Percentiles rank a stretch among this genome's conserved stretches.
These are phyloP conservation scores for Chaetodon auriga DNA, from an alignment of 2,113 vertebrate species.

Conservation along the genomic window DNA sequence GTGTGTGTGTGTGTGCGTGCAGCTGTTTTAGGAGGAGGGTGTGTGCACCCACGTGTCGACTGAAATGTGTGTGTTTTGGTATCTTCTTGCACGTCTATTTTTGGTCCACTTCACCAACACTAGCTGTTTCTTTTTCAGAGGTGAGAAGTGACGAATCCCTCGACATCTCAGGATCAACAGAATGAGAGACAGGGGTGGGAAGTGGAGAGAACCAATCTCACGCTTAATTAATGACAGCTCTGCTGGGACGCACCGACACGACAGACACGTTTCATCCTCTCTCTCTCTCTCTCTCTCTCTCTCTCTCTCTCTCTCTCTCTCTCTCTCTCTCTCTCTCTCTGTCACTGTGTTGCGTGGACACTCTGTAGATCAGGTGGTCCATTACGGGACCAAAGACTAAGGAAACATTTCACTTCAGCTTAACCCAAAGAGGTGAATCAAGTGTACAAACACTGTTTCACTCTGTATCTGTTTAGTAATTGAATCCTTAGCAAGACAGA, in stretches of 20 bases:
- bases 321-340: conserved; percentile 21
- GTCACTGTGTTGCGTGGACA: conserved; percentile 15
- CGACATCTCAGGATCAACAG: conserved; percentile 52
- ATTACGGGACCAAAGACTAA: background rate
- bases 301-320: background rate
- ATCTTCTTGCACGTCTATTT: conserved; percentile 60
- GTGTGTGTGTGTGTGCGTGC: background rate
- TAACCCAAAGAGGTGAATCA: background rate
- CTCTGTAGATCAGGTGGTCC: conserved; percentile 24
- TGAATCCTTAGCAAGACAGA: background rate
- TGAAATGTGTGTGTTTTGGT: conserved; percentile 28
- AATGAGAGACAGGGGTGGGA: conserved; percentile 52
- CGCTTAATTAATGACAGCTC: conserved; percentile 80
- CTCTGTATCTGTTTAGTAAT: background rate
- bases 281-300: conserved; percentile 13
- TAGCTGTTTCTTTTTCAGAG: conserved; percentile 50
- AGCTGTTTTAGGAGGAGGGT: background rate
- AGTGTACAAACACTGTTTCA: background rate
- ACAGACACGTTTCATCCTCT: conserved; percentile 37
- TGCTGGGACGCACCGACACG: conserved; percentile 34
- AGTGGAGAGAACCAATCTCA: conserved; percentile 73
- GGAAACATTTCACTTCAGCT: background rate
- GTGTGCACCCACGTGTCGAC: background rate
- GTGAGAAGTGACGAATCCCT: conserved; percentile 61
- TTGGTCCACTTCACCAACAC: conserved; percentile 34